phyloP scores from a whole-genome alignment of 1,140 invertebrate species.

The Philopotamus ludificatus region DNA sequence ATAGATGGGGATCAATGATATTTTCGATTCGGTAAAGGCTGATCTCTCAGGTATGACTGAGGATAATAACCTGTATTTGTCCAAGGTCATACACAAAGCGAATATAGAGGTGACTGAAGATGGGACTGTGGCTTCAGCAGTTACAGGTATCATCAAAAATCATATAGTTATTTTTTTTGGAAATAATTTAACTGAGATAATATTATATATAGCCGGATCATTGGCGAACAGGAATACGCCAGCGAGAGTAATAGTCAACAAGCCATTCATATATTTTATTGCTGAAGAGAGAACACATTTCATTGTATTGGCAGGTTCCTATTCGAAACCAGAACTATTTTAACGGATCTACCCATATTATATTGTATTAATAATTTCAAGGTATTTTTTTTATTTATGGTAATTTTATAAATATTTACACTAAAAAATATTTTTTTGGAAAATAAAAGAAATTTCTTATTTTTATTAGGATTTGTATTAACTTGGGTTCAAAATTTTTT shows the following conservation, averaged over 20 bases:
- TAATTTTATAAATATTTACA: no score
- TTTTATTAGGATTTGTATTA: no score
- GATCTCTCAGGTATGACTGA: conserved; percentile 49
- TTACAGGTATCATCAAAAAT: conserved; percentile 54
- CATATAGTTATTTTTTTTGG: conserved; percentile 3
- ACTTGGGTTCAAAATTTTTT: no score
- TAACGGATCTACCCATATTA: no score
- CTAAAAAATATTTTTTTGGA: no score
- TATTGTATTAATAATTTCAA: no score
- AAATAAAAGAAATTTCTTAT: no score
- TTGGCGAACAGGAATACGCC: conserved; percentile 58
- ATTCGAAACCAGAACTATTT: conserved; percentile 47
- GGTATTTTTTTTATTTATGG: no score
- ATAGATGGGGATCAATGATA: conserved; percentile 65
- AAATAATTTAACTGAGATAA: conserved; percentile 4
- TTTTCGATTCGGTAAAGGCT: conserved; percentile 63
- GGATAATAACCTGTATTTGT: conserved; percentile 60
- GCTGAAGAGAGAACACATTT: conserved; percentile 60
- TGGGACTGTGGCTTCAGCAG: conserved; percentile 72
- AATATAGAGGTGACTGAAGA: conserved; percentile 80
- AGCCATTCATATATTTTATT: conserved; percentile 63
- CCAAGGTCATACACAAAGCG: conserved; percentile 69
- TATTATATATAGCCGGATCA: conserved; percentile 47
- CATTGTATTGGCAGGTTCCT: conserved; percentile 60
- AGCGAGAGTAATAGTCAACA: conserved; percentile 58